Base-by-base conservation (phyloP, 1,140 invertebrate genomes). In the Drosophila micromelanica region DNA sequence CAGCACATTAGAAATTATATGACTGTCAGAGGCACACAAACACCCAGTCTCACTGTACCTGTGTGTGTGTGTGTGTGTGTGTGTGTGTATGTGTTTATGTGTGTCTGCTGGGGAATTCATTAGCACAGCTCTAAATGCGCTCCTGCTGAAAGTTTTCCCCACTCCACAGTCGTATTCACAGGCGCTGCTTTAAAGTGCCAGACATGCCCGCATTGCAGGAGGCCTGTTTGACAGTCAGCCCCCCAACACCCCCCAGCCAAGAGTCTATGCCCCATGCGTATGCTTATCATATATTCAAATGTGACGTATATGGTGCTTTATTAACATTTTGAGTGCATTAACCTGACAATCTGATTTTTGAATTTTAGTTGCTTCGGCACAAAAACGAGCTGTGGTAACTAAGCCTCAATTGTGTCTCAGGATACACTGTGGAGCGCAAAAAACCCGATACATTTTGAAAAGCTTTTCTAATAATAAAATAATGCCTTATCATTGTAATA, bases 211-310 rank as follows among this genome's bases (percentile, higher is more conserved):
- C 38, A 51, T 55, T 30, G 42, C 32, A 37, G 6, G 38, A 27
- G 40, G 8, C 40, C 48, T 51, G 40, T 59, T 59, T 51, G 54
- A 38, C 35, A 52, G 45, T 35, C 65, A 15, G 8, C 48, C 27
- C 48, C 27, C 15, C 13, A 40, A 15, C 48, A 45, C 11, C 20
- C 48, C 38, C 11, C 20, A 45, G 27, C 35, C 40, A 7, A 30
- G 12, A 27, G 52, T 77, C 59, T 61, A 59, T 80, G 73, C 68
- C 79, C 84, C 68, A 51, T 70, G 82, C 79, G 78, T 76, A 73
- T 79, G 79, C 82, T 89, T 89, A 87, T 87, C 82, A 87, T 89
- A 89, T 82, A 84, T 87, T 87, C 79, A 89, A 78, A 79, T 82
- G 59, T 73, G 65, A 48, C 40, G 51, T 75, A 56, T 52, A 69